phyloP scores from a whole-genome alignment of 2,797 vertebrate species.

The Scolopax bukidnonensis region DNA sequence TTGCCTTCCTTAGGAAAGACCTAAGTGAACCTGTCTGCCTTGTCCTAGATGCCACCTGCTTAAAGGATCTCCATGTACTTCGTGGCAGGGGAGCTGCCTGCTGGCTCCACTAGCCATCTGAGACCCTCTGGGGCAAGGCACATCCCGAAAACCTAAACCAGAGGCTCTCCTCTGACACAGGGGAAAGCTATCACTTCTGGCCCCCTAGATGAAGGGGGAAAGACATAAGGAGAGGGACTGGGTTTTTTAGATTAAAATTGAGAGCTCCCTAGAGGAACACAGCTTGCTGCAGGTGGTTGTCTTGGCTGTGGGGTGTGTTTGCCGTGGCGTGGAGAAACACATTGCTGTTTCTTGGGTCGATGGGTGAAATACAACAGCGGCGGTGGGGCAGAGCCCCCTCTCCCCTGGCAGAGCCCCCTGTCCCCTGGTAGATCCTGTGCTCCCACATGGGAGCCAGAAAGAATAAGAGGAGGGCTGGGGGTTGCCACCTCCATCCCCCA shows the following conservation, averaged over 20 bases:
- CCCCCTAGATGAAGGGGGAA: not conserved
- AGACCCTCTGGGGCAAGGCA: not conserved
- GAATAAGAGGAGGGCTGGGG: not conserved
- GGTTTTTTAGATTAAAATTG: not conserved
- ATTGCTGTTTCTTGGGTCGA: not conserved
- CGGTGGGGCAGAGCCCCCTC: fast-evolving
- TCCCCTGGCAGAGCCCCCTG: fast-evolving
- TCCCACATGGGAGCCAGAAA: not conserved
- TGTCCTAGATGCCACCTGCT: not conserved
- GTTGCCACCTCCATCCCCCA: not conserved
- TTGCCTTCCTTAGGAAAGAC: not conserved
- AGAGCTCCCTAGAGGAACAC: not conserved
- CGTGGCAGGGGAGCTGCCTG: not conserved
- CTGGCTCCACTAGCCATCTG: not conserved
- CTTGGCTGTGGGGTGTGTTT: fast-evolving
- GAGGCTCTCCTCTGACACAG: not conserved
- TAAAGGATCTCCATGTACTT: not conserved
- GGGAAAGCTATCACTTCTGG: not conserved
- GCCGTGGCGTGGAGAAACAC: not conserved
- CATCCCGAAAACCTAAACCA: not conserved
- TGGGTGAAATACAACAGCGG: not conserved
- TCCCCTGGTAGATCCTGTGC: fast-evolving
- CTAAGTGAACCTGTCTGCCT: not conserved
- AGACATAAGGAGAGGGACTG: not conserved
- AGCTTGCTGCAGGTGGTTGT: not conserved